Evolutionary conservation across 2,113 vertebrate genomes (phyloP).

Genomic region (Silurus asotus): DNA sequence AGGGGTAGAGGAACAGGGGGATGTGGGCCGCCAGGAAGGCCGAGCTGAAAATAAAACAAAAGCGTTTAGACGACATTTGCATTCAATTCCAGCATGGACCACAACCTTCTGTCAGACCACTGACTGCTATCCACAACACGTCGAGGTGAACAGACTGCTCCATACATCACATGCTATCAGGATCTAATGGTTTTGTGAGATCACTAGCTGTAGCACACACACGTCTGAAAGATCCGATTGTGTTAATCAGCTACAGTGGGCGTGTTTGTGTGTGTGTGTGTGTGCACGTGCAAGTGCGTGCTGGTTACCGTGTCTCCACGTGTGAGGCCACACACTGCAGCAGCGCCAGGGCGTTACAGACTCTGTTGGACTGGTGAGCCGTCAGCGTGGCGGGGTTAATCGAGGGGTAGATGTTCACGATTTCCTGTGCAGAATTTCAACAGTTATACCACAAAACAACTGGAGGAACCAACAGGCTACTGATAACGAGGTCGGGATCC

Average conservation of each 20-base stretch:
- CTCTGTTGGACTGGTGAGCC: constrained; percentile 96
- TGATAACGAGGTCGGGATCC: too few relatives aligned
- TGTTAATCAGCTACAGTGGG: background rate
- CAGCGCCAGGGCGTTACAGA: constrained; percentile 94
- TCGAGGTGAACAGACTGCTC: background rate
- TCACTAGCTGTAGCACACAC: background rate
- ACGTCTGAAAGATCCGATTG: background rate
- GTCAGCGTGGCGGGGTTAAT: constrained; percentile 97
- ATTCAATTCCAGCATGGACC: background rate
- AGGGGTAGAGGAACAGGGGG: constrained; percentile 95
- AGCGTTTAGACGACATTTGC: background rate
- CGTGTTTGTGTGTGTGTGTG: background rate
- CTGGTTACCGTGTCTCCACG: constrained; percentile 87
- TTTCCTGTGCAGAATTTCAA: constrained; percentile 78
- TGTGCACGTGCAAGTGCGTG: accelerated
- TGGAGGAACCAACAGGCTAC: background rate
- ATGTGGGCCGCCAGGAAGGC: constrained; percentile 97
- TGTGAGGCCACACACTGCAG: constrained; percentile 96
- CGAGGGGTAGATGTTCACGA: constrained; percentile 99
- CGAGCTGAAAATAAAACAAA: constrained; percentile 72
- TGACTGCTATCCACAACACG: background rate
- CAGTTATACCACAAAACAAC: background rate
- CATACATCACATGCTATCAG: background rate
- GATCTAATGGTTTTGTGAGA: background rate
- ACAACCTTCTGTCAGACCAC: background rate